Conservation (phyloP, 2,797 vertebrate species). For the Centroberyx gerrardi region DNA sequence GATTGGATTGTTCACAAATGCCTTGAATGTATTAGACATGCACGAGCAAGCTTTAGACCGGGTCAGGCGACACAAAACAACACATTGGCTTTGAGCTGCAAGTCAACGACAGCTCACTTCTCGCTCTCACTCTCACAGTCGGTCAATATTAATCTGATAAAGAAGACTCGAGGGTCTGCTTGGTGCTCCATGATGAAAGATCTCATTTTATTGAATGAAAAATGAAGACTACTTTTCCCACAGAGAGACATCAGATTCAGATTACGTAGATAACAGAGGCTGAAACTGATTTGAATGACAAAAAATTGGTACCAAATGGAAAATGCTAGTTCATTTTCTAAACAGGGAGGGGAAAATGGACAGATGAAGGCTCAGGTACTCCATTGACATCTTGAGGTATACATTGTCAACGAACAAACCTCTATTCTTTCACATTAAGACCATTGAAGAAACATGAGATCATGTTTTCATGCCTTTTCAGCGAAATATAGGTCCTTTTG, state of each 20-base stretch:
- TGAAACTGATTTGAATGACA: slow-evolving; percentile 54
- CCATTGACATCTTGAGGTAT: slow-evolving; percentile 59
- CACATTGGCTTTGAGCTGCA: slow-evolving; percentile 29
- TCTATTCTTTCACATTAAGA: slow-evolving; percentile 63
- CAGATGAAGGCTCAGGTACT: slow-evolving; percentile 60
- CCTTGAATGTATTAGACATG: slow-evolving; percentile 68
- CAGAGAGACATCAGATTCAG: slow-evolving; percentile 69
- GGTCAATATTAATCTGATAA: slow-evolving; percentile 49
- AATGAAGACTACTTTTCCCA: slow-evolving; percentile 57
- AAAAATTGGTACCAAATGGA: neutral
- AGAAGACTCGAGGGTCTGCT: slow-evolving; percentile 80
- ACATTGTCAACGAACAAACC: slow-evolving; percentile 56
- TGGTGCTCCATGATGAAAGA: slow-evolving; percentile 72
- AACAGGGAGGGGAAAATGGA: slow-evolving; percentile 21
- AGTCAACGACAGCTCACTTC: slow-evolving; percentile 36
- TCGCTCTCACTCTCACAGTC: slow-evolving; percentile 44
- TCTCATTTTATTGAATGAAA: slow-evolving; percentile 80
- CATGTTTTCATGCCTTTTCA: slow-evolving; percentile 55
- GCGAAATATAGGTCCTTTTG: slow-evolving; percentile 52
- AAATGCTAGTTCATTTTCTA: slow-evolving; percentile 41
- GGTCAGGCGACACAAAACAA: slow-evolving; percentile 62
- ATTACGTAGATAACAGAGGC: slow-evolving; percentile 44
- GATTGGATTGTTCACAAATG: slow-evolving; percentile 55
- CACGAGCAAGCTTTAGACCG: slow-evolving; percentile 60
- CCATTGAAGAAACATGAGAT: slow-evolving; percentile 64